Base-by-base conservation (phyloP, 1,140 invertebrate genomes). In the Papilio xuthus region DNA sequence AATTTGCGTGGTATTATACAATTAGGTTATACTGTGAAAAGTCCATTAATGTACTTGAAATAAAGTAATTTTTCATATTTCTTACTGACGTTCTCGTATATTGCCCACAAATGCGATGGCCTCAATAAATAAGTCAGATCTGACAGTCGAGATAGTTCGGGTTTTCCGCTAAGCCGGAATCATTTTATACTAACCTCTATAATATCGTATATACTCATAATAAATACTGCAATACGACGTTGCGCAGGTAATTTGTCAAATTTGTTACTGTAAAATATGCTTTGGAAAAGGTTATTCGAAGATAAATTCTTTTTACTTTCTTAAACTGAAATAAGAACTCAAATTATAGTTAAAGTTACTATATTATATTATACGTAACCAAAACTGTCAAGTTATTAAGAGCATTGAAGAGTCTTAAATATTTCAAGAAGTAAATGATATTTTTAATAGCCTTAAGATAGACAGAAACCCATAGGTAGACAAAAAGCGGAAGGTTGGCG, bases 71-170 rank as follows among this genome's bases (percentile, higher is more conserved):
- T 63, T 28, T 63, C 60, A 63, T 63, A 28, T 63, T 23, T 63
- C 60, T 28, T 63, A 63, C 60, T 63, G 60, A 63, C 60, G 60
- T 63, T 63, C 23, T 63, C 23, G 60, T 63, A 28, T 63, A 63
- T 63, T 63, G 60, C 23, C 60, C 60, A 63, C 60, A 63, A 63
- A 63, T 63, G 60, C 60, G 60, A 63, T 63, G 60, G 60, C 60
- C 60, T 63, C 60, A 63, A 63, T 63, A 63, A 63, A 63, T 63
- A 63, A 63, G 60, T 63, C 60, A 63, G 60, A 63, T 63, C 60
- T 63, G 60, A 63, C 60, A 63, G 60, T 28, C 23, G 60, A 63
- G 60, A 63, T 63, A 63, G 60, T 63, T 63, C 23, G 26, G 60
- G 60, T 63, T 63, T 63, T 63, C 60, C 23, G 60, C 60, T 63